These are phyloP conservation scores for Pandemis heparana DNA, from an alignment of 2,888 invertebrate species.

Conservation along the genomic window DNA sequence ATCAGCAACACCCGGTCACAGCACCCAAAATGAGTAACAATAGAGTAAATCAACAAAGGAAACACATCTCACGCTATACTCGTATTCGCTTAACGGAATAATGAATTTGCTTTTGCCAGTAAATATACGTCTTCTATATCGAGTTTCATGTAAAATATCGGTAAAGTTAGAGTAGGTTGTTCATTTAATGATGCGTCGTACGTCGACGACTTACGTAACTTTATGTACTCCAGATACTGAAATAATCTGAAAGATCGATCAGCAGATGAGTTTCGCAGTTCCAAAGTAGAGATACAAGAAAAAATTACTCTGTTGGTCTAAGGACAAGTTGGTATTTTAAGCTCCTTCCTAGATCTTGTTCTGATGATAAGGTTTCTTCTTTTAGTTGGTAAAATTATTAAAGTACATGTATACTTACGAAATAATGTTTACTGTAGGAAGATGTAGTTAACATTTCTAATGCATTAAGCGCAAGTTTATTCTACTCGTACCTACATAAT, in stretches of 20 bases:
- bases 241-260: constrained; percentile 64
- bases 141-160: constrained; percentile 71
- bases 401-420: no score
- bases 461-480: no score
- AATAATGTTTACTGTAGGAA: no score
- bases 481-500: no score
- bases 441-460: no score
- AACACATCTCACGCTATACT: neutral
- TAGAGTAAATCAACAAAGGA: constrained; percentile 31
- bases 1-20: constrained; percentile 10
- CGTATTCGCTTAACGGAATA: constrained; percentile 13
- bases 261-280: constrained; percentile 42
- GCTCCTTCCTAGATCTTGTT: constrained; percentile 14
- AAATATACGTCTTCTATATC: constrained; percentile 53
- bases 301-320: constrained; percentile 15
- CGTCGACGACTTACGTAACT: constrained; percentile 61
- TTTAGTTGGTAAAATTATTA: neutral
- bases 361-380: neutral
- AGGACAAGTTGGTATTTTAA: constrained; percentile 30
- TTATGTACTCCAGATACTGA: constrained; percentile 54
- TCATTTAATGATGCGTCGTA: constrained; percentile 63
- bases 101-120: constrained; percentile 16
- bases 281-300: constrained; percentile 29
- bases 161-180: constrained; percentile 64
- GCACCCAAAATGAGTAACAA: constrained; percentile 17